Evolutionary conservation across 1,140 invertebrate genomes (phyloP), one percentile per base, ranked within the genome.

Genomic region (Limonius californicus): DNA sequence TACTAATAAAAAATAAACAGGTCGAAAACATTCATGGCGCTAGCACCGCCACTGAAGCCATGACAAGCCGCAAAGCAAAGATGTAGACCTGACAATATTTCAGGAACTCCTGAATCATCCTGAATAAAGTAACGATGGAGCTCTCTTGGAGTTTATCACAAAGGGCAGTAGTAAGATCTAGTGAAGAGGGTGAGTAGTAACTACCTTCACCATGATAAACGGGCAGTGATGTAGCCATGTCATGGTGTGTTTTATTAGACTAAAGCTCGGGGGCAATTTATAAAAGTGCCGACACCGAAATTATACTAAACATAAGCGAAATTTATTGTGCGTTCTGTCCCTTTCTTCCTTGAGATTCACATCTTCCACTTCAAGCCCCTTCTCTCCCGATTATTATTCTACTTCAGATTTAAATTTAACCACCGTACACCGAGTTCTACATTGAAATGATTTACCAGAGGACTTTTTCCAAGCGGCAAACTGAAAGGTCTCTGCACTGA

Each of bases 301-400:
- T 59, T 59, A 59, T 59, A 59, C 57, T 59, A 59, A 59, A 59
- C 35, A 59, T 59, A 59, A 47, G 42, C 57, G 35, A 39, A 59
- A 59, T 59, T 59, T 50, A 59, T 59, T 45, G 42, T 14, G n/a
- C 20, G 3, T 23, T 47, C 57, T 39, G 7, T 59, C 32, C 27
- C 30, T 57, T 50, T 50, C 45, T 50, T 50, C 14, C 20, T 50
- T 50, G 20, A 50, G 42, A 50, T 19, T 50, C 16, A 7, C 45
- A 50, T 50, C 56, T 57, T 16, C 14, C 23, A 19, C 21, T 21
- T 57, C 32, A 42, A 43, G 30, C 39, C 21, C 35, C 56, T 57
- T 57, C 27, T 57, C 56, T 16, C 16, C 19, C 19, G 23, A 57
- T 16, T 57, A 57, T 42, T 57, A 43, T 43, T 57, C 20, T 23